phyloP scores from a whole-genome alignment of 2,888 invertebrate genomes.

The Atrina japonica region DNA sequence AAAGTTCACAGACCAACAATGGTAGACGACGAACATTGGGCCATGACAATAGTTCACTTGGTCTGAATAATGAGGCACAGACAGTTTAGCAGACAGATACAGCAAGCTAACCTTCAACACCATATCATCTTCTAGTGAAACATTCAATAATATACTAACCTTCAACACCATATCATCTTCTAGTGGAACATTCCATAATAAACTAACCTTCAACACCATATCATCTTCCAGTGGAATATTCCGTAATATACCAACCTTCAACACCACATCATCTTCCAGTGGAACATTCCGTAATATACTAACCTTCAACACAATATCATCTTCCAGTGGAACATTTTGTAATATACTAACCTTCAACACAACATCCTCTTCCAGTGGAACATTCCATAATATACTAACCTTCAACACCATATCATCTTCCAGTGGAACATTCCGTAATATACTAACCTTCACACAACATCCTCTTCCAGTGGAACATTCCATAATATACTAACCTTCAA shows the following conservation, averaged over 20 bases:
- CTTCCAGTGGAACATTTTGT: constrained; percentile 61
- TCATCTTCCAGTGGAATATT: constrained; percentile 62
- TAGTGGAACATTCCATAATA: constrained; percentile 63
- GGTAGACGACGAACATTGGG: no score
- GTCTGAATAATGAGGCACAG: no score
- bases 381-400: no score
- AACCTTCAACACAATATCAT: constrained; percentile 58
- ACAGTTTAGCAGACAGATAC: no score
- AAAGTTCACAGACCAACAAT: no score
- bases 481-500: constrained; percentile 42
- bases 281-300: no score
- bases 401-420: constrained; percentile 57
- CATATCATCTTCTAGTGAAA: constrained; percentile 60
- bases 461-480: constrained; percentile 62
- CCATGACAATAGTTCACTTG: no score
- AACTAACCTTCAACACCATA: constrained; percentile 64
- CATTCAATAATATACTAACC: constrained; percentile 63
- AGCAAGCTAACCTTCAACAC: constrained; percentile 50
- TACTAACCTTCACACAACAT: no score
- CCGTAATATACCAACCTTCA: constrained; percentile 60
- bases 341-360: constrained; percentile 63
- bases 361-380: no score
- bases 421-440: constrained; percentile 63
- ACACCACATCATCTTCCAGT: no score
- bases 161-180: constrained; percentile 57